Base-by-base conservation (phyloP, 2,888 invertebrate genomes). In the Germaria angustata region DNA sequence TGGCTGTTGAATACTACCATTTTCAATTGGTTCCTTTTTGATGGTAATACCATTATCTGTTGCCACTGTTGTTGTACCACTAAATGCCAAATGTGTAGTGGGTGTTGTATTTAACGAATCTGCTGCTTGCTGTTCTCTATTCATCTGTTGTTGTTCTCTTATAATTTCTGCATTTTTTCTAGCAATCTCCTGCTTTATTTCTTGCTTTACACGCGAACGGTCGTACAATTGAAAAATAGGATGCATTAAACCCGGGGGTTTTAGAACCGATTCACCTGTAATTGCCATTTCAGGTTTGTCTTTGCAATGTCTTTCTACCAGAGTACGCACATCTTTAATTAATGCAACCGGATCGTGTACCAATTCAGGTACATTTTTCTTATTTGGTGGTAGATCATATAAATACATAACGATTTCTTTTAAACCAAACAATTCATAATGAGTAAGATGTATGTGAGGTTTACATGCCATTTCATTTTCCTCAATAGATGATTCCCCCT, bases 331-430 rank as follows among this genome's bases (percentile, higher is more conserved):
- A 89, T 98, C 98, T 83, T 95, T 94, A 65, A 99, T 96, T 44
- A 99, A 92, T 0, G 95, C 95, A 44, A 98, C 96, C 0, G 98
- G 97, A 90, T 98, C 96, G 0, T 94, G 93, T 22, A 99, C 94
- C 61, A 98, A 92, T 86, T 97, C 97, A 1, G 99, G 99, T 34
- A 99, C 96, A 75, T 96, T 96, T 91, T 97, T 97, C 88, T 97
- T 96, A 80, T 95, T 95, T 0, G 96, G 94, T 13, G 98, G 97
- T 87, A 98, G 92, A 89, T 96, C 95, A 88, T 97, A 97, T 17
- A 99, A 92, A 92, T 97, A 98, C 93, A 96, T 95, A 20, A 98
- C 96, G 86, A 99, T 96, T 66, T 96, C 96, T 93, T 96, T 96
- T 1, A 96, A 92, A 1, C 96, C 96, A 86, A 96, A 96, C 61